These are phyloP conservation scores for Euplexia lucipara DNA, from an alignment of 2,888 invertebrate species.

Conservation along the genomic window DNA sequence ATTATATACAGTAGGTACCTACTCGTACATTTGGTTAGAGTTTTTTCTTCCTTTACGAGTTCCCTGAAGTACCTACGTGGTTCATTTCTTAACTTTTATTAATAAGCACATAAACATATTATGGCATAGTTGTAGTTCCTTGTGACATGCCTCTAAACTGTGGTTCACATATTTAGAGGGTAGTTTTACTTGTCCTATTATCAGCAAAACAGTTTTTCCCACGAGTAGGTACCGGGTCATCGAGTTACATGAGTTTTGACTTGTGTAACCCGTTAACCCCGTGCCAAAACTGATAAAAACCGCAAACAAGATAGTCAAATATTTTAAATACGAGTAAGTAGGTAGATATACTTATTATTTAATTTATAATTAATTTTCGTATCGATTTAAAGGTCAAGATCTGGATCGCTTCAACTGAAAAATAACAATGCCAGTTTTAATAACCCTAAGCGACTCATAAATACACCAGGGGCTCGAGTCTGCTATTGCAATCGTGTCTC, in stretches of 20 bases:
- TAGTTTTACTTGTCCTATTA: constrained; percentile 6
- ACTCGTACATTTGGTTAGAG: not conserved
- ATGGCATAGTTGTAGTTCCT: no score
- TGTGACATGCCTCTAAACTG: not conserved
- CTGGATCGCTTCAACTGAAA: not conserved
- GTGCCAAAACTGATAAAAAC: constrained; percentile 34
- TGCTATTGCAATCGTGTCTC: no score
- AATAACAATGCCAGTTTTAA: no score
- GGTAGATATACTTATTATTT: constrained; percentile 7
- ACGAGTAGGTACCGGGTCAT: constrained; percentile 39
- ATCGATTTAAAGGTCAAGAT: not conserved
- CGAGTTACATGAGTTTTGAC: constrained; percentile 45
- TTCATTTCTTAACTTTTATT: no score
- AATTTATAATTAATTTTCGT: not conserved
- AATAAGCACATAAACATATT: no score
- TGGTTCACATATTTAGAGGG: not conserved
- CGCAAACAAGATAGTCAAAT: constrained; percentile 29
- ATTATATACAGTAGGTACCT: not conserved
- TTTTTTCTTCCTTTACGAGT: not conserved
- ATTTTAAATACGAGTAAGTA: not conserved
- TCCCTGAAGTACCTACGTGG: no score
- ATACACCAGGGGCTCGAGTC: no score
- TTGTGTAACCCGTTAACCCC: constrained; percentile 30
- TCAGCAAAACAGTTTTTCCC: constrained; percentile 25
- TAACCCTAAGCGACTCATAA: no score